Evolutionary conservation across 1,140 invertebrate species (phyloP).

Genomic region (Drusus annulatus): DNA sequence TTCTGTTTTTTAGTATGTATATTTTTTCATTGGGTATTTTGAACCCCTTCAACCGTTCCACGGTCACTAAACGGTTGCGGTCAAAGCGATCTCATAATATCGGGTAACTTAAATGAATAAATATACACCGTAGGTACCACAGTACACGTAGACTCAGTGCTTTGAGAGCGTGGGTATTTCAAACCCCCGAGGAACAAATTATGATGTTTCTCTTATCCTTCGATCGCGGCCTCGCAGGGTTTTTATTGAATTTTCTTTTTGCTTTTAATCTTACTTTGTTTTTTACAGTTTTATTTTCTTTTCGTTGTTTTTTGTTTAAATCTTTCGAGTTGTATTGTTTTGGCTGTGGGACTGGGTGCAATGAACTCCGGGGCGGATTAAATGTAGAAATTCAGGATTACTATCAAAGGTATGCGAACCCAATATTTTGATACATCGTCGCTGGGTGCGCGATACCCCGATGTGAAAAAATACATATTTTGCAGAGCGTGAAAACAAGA

Average conservation of each 20-base stretch:
- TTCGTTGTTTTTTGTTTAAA: background rate
- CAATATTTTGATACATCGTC: too few species aligned
- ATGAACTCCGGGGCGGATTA: background rate
- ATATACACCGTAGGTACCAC: background rate
- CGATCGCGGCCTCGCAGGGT: background rate
- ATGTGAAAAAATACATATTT: too few species aligned
- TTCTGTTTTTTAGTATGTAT: too few species aligned
- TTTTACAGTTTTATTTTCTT: constrained; percentile 10
- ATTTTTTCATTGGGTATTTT: too few species aligned
- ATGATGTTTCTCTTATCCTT: constrained; percentile 10
- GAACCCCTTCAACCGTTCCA: too few species aligned
- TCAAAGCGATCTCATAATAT: constrained; percentile 33
- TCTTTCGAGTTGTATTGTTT: constrained; percentile 14
- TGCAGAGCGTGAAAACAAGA: too few species aligned
- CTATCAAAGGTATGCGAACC: too few species aligned
- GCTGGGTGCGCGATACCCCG: too few species aligned
- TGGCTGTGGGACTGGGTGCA: background rate
- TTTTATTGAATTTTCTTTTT: background rate
- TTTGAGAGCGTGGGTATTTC: background rate
- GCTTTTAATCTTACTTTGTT: background rate
- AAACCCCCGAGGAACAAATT: background rate
- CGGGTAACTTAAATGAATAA: constrained; percentile 27
- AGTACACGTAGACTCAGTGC: too few species aligned
- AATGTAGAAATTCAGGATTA: too few species aligned
- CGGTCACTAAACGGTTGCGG: constrained; percentile 14